Percentiles rank a stretch among this genome's conserved stretches.
Evolutionary conservation across 2,797 vertebrate genomes (phyloP).

Genomic region (Coreius guichenoti): DNA sequence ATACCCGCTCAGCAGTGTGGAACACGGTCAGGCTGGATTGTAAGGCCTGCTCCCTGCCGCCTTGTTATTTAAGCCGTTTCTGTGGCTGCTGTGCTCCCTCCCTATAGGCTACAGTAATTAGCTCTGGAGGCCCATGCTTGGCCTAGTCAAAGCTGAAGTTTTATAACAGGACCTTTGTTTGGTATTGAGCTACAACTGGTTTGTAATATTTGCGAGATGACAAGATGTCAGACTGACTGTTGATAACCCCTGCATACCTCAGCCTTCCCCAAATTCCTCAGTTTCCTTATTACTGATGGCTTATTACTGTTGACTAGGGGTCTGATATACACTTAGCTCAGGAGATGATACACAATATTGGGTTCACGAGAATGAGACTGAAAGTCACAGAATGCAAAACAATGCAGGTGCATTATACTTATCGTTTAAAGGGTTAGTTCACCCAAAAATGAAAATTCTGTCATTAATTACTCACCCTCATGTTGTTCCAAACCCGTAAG

Average conservation of each 20-base stretch:
- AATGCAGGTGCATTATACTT: too few relatives aligned
- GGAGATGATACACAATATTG: too few relatives aligned
- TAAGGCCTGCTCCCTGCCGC: conserved; percentile 15
- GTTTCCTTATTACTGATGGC: not conserved
- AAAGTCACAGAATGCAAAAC: too few relatives aligned
- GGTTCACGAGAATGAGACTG: too few relatives aligned
- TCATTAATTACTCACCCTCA: too few relatives aligned
- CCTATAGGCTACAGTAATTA: conserved; percentile 30
- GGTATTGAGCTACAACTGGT: conserved; percentile 73
- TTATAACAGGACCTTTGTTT: conserved; percentile 69
- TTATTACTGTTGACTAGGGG: not conserved
- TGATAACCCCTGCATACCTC: conserved; percentile 14
- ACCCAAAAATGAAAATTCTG: too few relatives aligned
- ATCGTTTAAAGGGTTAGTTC: too few relatives aligned
- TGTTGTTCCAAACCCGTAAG: too few relatives aligned
- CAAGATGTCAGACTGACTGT: conserved; percentile 26
- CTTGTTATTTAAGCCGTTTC: conserved; percentile 18
- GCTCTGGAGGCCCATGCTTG: conserved; percentile 66
- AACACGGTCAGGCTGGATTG: not conserved
- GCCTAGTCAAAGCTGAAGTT: conserved; percentile 67
- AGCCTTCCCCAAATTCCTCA: not conserved
- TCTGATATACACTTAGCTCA: too few relatives aligned
- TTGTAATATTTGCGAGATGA: conserved; percentile 6
- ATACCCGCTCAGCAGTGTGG: not conserved
- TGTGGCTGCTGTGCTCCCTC: conserved; percentile 15